Percentiles rank a stretch among this genome's conserved stretches.
Evolutionary conservation across 2,888 invertebrate genomes (phyloP).

Genomic region (Chloroclystis v-ata): DNA sequence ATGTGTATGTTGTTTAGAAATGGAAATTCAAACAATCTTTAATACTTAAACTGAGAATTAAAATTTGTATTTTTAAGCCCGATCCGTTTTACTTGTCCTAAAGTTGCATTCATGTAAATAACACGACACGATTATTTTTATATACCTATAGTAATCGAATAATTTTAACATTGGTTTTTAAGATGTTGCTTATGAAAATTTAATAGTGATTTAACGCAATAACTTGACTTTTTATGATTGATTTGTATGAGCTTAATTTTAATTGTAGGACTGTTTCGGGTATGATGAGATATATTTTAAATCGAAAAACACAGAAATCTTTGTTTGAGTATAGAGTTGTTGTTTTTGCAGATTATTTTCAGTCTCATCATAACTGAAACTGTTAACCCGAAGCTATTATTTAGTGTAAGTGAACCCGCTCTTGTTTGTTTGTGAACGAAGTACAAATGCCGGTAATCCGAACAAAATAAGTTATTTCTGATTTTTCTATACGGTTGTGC

Average conservation of each 20-base stretch:
- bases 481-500: conserved; percentile 45
- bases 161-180: conserved; percentile 54
- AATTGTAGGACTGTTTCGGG: conserved; percentile 22
- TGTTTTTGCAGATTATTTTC: background rate
- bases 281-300: conserved; percentile 1
- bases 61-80: background rate
- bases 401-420: conserved; percentile 10
- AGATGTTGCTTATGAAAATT: conserved; percentile 38
- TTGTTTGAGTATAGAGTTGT: background rate
- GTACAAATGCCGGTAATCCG: conserved; percentile 52
- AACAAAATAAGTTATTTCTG: conserved; percentile 21
- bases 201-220: conserved; percentile 55
- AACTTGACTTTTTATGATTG: conserved; percentile 42
- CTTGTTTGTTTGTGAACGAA: conserved; percentile 48
- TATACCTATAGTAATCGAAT: conserved; percentile 31
- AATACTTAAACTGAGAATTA: conserved; percentile 5
- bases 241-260: conserved; percentile 38
- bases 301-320: background rate
- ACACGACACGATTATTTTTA: conserved; percentile 16
- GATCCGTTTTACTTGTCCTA: conserved; percentile 3
- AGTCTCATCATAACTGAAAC: conserved; percentile 11
- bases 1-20: background rate
- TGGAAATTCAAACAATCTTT: background rate
- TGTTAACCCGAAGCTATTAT: conserved; percentile 12
- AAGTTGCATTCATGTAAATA: conserved; percentile 14